These are phyloP conservation scores for Marmota monax DNA, from an alignment of 2,113 vertebrate genomes.

Conservation along the genomic window DNA sequence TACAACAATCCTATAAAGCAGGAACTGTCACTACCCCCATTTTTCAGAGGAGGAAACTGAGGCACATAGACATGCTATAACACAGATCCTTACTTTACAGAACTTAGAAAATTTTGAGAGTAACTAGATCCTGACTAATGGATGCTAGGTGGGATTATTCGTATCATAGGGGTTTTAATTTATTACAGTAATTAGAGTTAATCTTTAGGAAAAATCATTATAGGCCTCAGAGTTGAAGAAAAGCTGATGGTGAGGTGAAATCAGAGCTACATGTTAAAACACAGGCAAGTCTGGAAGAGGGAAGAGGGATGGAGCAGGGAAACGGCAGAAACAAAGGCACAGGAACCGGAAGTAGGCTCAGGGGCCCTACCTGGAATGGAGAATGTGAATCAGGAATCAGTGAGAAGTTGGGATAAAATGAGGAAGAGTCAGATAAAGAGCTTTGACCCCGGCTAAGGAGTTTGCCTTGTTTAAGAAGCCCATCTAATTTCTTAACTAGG, in stretches of 20 bases:
- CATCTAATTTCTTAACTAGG: not conserved
- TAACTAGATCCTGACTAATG: not conserved
- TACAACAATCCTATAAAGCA: not conserved
- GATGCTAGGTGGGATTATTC: not conserved
- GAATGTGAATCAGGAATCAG: not conserved
- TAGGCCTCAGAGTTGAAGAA: not conserved
- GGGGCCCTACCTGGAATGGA: not conserved
- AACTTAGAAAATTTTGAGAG: not conserved
- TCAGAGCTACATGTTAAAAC: not conserved
- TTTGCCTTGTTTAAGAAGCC: not conserved
- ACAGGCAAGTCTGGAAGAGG: not conserved
- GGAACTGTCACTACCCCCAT: not conserved
- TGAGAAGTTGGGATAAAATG: not conserved
- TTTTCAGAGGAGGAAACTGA: constrained; percentile 41
- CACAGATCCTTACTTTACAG: not conserved
- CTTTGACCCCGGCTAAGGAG: not conserved
- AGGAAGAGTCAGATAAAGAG: not conserved
- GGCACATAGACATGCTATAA: not conserved
- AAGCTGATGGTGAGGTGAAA: not conserved
- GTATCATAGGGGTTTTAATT: not conserved
- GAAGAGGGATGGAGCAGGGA: not conserved
- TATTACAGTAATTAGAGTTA: not conserved
- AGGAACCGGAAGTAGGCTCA: not conserved
- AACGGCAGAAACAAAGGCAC: not conserved
- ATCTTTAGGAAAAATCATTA: not conserved